Base-by-base conservation (phyloP, 2,797 vertebrate genomes). In the Fundulus diaphanus region DNA sequence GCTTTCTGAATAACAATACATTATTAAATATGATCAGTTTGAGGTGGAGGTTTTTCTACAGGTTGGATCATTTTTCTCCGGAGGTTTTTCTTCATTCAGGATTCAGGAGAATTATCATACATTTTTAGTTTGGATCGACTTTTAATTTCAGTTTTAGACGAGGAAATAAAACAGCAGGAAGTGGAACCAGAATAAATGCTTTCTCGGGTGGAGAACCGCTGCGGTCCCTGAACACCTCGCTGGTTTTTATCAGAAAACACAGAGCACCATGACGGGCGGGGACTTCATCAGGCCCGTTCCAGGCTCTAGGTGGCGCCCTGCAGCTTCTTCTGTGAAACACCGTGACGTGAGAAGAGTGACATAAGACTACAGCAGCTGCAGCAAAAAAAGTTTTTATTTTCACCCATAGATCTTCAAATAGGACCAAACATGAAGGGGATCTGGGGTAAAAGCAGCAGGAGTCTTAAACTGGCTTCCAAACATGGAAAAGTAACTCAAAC, bases 291-390 rank as follows among this genome's bases (percentile, higher is more conserved):
- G 12, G 13, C 29, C 9, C 22, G 35, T 40, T 70, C 16, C 72
- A 63, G 20, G 12, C 85, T 80, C 69, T 68, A 90, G 90, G 66
- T 86, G 87, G 90, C 80, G 69, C 74, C 54, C 48, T 78, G 71
- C 56, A 83, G 82, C 81, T 78, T 78, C 20, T 68, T n/a, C 35
- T 46, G 42, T 22, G n/a, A 61, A n/a, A 44, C 31, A 71, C 57
- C 57, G 9, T 59, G 31, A 59, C 0, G 59, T 33, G 29, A 13
- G 67, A 82, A 54, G 79, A 86, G 54, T 49, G 74, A 87, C 78
- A 70, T 80, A 72, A 76, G 22, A 74, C 70, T 12, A 22, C 3
- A 35, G 20, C 59, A 63, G 59, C 20, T 37, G 15, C 31, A 20
- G 18, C 57, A 61, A 16, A 35, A 35, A 24, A 31, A 35, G 27